Conservation (phyloP, 2,797 vertebrate genomes). For the Onychomys arenicola region DNA sequence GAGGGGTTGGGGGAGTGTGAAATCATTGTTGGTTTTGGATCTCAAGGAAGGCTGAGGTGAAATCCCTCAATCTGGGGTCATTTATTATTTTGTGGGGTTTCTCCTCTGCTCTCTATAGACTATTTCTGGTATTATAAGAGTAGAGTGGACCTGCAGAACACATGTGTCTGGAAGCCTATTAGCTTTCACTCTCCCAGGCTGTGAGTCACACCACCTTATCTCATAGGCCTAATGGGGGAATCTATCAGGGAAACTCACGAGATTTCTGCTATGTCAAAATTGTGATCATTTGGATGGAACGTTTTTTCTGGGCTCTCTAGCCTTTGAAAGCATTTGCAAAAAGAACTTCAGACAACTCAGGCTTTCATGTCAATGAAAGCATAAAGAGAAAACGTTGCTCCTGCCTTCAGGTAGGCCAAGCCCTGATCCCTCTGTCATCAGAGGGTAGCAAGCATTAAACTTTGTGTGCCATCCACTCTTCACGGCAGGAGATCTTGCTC, state of each 20-base stretch:
- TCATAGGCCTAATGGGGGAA: neutral
- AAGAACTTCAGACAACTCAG: constrained; percentile 52
- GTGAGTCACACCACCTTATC: constrained; percentile 37
- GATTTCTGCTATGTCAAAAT: constrained; percentile 46
- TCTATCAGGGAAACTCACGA: constrained; percentile 41
- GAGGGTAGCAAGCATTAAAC: constrained; percentile 51
- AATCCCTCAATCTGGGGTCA: neutral
- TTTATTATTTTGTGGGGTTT: constrained; percentile 24
- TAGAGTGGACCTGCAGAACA: constrained; percentile 14
- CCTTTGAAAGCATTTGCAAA: constrained; percentile 73
- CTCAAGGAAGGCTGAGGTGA: neutral
- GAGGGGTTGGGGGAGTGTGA: neutral
- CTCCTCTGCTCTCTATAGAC: constrained; percentile 24
- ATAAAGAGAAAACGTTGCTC: constrained; percentile 23
- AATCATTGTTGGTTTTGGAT: neutral
- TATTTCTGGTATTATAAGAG: neutral
- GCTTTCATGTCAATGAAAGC: constrained; percentile 61
- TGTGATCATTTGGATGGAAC: constrained; percentile 35
- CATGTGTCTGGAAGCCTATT: constrained; percentile 32
- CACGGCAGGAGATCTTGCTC: neutral
- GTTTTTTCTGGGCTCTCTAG: neutral
- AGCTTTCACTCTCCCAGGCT: neutral
- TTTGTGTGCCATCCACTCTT: neutral
- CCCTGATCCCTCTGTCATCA: constrained; percentile 33
- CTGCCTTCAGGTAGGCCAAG: constrained; percentile 54